Evolutionary conservation across 2,888 invertebrate genomes (phyloP), one percentile per base, ranked within the genome.

Genomic region (Actias luna): DNA sequence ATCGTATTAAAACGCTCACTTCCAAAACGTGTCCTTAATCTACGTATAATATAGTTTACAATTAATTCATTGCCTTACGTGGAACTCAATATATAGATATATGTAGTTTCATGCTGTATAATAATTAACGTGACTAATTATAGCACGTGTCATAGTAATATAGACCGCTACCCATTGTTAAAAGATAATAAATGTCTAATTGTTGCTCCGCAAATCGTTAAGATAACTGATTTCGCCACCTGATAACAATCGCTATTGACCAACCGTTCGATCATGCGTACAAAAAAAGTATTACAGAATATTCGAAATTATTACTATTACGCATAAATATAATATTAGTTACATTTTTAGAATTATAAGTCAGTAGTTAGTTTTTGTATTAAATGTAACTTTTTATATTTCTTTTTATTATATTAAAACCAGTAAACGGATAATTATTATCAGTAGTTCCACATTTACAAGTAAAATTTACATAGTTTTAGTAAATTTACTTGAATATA

Each of bases 151-250:
- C 55, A 59, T 42, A 27, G 42, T 66, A 64, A 69, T 69, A 67
- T 62, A 39, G 58, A 65, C 58, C 65, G 58, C 66, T 60, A 31
- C 63, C 66, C 58, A 70, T 72, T 69, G 71, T 67, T 66, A 61
- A 61, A 65, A 67, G 71, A 71, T 72, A 72, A 70, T 67, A 69
- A 66, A 67, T 67, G 74, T 76, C 67, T 72, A 75, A 79, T 77
- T 71, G 67, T 68, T 69, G 64, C 67, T 63, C 68, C 65, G 67
- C 75, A 70, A 72, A 68, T 67, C 65, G 67, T 73, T 72, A 72
- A 70, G 71, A 75, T 73, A 73, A 68, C 61, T 63, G 68, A 75
- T 76, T 69, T 62, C 64, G 65, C 67, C 69, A 70, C 71, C 59
- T 63, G 80, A 80, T 80, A 78, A 58, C 63, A 58, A 71, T 68